These are phyloP conservation scores for Philonicus albiceps DNA, from an alignment of 2,888 invertebrate species.

Conservation along the genomic window DNA sequence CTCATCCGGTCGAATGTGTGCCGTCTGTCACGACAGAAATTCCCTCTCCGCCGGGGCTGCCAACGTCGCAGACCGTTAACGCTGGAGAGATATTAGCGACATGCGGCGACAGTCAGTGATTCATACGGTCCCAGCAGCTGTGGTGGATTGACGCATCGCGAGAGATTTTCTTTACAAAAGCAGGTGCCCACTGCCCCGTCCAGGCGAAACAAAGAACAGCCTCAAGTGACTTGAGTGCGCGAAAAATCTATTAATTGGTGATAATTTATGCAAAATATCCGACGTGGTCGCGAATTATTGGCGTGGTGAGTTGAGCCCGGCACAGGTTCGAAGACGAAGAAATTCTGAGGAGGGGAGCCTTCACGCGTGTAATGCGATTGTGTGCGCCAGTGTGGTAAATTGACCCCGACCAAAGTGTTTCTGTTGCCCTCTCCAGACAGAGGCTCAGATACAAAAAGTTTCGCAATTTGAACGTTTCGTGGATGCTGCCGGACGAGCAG, in stretches of 20 bases:
- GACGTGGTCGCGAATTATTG: slow-evolving; percentile 22
- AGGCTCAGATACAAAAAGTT: neutral
- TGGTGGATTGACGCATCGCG: slow-evolving; percentile 1
- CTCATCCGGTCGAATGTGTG: too few species aligned
- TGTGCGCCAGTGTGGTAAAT: neutral
- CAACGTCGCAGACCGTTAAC: neutral
- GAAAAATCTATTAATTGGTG: neutral
- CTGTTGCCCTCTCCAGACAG: neutral
- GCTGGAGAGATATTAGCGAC: slow-evolving; percentile 11
- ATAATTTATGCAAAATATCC: slow-evolving; percentile 24
- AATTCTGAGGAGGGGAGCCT: neutral
- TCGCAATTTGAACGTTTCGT: neutral
- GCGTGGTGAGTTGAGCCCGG: neutral
- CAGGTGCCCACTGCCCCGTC: neutral
- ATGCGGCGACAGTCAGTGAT: slow-evolving; percentile 14
- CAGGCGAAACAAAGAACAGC: neutral
- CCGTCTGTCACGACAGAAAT: neutral
- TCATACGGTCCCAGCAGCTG: slow-evolving; percentile 32
- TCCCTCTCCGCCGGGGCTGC: neutral
- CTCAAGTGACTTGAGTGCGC: neutral
- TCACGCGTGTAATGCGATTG: neutral
- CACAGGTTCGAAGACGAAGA: neutral
- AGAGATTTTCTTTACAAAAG: neutral
- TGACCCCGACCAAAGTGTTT: neutral
- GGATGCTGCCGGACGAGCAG: neutral